Conservation (phyloP, 2,888 invertebrate species). For the Mythimna ferrago region DNA sequence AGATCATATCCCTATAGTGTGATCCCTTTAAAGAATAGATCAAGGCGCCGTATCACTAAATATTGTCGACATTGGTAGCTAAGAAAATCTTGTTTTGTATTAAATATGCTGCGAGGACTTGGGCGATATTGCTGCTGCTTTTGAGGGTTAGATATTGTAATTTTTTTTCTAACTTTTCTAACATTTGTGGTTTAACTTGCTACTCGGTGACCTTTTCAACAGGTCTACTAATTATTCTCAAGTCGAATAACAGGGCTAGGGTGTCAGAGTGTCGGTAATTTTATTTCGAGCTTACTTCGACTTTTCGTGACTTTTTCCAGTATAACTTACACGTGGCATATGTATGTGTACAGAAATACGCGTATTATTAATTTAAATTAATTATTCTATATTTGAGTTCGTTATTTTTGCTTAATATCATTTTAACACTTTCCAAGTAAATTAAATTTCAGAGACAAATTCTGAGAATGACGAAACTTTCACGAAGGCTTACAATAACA, state of each 20-base stretch:
- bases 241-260: not conserved
- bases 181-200: not conserved
- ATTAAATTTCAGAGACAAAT: not conserved
- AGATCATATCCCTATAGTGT: too few species aligned
- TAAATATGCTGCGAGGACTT: conserved; percentile 44
- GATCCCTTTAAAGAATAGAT: too few species aligned
- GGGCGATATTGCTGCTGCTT: conserved; percentile 18
- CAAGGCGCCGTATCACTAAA: too few species aligned
- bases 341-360: not conserved
- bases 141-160: conserved; percentile 6
- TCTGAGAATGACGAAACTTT: not conserved
- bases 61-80: too few species aligned
- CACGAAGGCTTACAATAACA: conserved; percentile 12
- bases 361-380: not conserved
- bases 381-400: too few species aligned
- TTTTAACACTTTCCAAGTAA: not conserved
- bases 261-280: too few species aligned
- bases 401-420: not conserved
- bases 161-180: not conserved
- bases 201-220: too few species aligned
- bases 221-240: too few species aligned
- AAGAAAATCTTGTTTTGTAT: conserved; percentile 44
- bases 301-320: not conserved
- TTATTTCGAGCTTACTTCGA: not conserved
- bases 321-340: not conserved